Evolutionary conservation across 1,140 invertebrate species (phyloP), one percentile per base, ranked within the genome.

Genomic region (Heliconius himera): DNA sequence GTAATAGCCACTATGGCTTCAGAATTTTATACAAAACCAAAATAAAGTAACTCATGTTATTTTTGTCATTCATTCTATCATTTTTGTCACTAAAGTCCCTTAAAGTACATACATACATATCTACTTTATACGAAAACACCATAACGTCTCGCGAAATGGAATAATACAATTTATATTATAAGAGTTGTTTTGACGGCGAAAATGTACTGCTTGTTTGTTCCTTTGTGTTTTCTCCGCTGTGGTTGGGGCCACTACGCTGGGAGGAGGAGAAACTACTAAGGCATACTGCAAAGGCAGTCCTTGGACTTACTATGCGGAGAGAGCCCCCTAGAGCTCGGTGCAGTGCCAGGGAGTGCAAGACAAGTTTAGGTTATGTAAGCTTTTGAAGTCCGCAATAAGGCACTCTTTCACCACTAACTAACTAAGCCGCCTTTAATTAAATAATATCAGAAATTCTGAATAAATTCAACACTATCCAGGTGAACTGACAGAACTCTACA

Each of bases 91-190:
- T 71, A 38, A 80, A 80, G 70, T 81, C 81, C 38, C 73, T 78
- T 79, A 73, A 73, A 81, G 78, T 78, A 73, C 76, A 80, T 78
- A 85, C 79, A 84, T 83, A 66, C 75, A 49, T 77, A 77, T 77
- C 51, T 78, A 66, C 49, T 72, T 38, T 70, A 74, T 79, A 82
- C 78, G 81, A 79, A 83, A 83, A 86, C 82, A 82, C 77, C 80
- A 84, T 82, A 80, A 76, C 77, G 77, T 83, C 78, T 79, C 82
- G 73, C 76, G 81, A 82, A 87, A 91, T 87, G 82, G 84, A 87
- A 89, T 89, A 89, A 89, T 84, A 90, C 84, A 89, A 91, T 90
- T 89, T 88, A 88, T 89, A 86, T 86, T 87, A 87, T 86, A 89
- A 85, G 89, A 89, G 87, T 91, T 91, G 88, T 90, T 91, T 90